Base-by-base conservation (phyloP, 2,888 invertebrate genomes). In the Sthenelais limicola region DNA sequence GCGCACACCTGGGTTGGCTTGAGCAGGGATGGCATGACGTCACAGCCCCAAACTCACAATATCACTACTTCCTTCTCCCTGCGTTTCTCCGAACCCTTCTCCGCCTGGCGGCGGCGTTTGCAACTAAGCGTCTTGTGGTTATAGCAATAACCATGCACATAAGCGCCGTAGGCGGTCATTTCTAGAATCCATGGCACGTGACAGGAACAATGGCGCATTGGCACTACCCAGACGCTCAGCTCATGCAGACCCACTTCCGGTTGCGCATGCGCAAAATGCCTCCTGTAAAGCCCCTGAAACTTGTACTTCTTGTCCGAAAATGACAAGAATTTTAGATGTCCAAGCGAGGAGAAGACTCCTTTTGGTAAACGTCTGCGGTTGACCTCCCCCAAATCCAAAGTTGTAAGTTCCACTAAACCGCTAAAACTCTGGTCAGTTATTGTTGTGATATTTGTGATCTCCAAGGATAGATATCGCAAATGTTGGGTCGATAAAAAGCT, bases 71-170 rank as follows among this genome's bases (percentile, higher is more conserved):
- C 62, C 38, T 62, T 62, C 12, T 26, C 62, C 3, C 35, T 35
- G 24, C 62, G 62, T 21, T 43, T 21, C n/a, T n/a, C n/a, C n/a
- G n/a, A n/a, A 1, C 62, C 62, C 38, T 62, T 62, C 3, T 43
- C 38, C 5, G 38, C 38, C 21, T 62, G 62, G 9, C 62, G 3
- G 1, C 62, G 62, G 4, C 70, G 49, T 24, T 26, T 56, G 70
- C 70, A 70, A 30, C 54, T 38, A 28, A 70, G 51, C 5, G 70
- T 24, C 33, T 33, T 24, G n/a, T n/a, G 32, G 48, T 72, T 68
- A 47, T 30, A 28, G 38, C 76, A 76, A 43, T 74, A 58, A 33
- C 76, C 76, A 26, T 73, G 74, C 24, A 76, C 62, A 33, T 73
- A 74, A 0, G 74, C 72, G 3, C 74, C 74, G 7, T 38, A 58